These are phyloP conservation scores for Tapirus indicus DNA, from an alignment of 2,797 vertebrate species.

Conservation along the genomic window DNA sequence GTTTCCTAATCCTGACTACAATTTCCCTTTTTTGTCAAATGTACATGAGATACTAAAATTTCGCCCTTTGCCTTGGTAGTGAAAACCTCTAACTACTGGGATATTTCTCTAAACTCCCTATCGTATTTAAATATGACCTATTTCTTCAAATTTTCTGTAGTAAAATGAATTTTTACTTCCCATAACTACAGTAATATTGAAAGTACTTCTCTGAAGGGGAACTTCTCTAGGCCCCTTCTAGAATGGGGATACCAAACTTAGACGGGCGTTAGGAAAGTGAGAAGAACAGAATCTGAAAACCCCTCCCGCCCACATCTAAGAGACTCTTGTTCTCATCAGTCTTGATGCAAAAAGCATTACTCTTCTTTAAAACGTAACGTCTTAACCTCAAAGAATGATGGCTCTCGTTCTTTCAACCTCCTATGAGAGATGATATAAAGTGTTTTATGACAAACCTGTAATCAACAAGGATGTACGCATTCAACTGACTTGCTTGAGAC, in stretches of 20 bases:
- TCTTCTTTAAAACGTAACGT: background rate
- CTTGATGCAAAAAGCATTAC: background rate
- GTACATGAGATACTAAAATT: background rate
- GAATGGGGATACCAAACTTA: no score
- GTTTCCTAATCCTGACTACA: background rate
- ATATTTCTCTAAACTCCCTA: background rate
- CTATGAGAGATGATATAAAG: background rate
- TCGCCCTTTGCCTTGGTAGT: background rate
- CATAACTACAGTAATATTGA: background rate
- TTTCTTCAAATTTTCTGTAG: background rate
- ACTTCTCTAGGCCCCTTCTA: background rate
- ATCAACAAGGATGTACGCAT: no score
- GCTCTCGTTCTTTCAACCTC: background rate
- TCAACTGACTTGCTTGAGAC: background rate
- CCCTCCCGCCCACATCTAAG: background rate
- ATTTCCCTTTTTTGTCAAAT: background rate
- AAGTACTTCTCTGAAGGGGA: background rate
- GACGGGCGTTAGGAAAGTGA: rapidly evolving
- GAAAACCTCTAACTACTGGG: background rate
- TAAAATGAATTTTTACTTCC: constrained; percentile 37
- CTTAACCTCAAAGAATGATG: background rate
- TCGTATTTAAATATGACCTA: constrained; percentile 1
- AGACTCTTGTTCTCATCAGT: background rate
- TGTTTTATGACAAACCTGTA: background rate
- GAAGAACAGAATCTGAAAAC: background rate